phyloP scores from a whole-genome alignment of 2,113 vertebrate species.

The Phyllostomus discolor region DNA sequence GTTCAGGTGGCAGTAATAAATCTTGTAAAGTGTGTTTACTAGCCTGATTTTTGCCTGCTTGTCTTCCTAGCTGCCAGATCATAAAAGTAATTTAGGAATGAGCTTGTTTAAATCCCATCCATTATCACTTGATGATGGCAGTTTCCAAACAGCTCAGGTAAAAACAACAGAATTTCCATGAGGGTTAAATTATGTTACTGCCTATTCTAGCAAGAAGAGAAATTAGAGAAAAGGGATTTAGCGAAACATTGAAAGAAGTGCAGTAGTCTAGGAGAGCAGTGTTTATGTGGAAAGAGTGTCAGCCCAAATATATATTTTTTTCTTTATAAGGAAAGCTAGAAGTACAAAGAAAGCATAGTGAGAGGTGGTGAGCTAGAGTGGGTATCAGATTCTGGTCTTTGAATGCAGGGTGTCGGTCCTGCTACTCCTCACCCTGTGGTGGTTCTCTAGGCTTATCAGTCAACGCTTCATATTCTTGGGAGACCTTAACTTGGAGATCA shows the following conservation, averaged over 20 bases:
- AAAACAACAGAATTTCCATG: not conserved
- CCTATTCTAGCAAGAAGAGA: conserved; percentile 24
- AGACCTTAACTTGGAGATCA: not conserved
- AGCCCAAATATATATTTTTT: not conserved
- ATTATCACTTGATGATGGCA: conserved; percentile 14
- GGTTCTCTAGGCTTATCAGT: not conserved
- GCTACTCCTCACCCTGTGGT: not conserved
- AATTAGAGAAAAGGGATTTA: not conserved
- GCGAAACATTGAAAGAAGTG: not conserved
- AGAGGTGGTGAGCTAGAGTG: not conserved
- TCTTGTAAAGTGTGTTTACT: conserved; percentile 31
- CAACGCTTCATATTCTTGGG: not conserved
- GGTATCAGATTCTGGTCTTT: not conserved
- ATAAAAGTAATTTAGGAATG: not conserved
- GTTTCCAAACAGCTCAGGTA: not conserved
- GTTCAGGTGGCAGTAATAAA: not conserved
- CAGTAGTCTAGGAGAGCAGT: not conserved
- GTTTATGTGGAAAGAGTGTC: not conserved
- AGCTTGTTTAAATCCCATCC: not conserved
- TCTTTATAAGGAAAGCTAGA: not conserved
- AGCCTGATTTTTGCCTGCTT: conserved; percentile 3
- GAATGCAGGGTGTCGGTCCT: not conserved
- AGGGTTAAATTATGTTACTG: not conserved
- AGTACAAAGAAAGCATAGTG: not conserved
- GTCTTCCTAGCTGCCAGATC: not conserved